A percentile compares a stretch with the other conserved stretches of the same genome.
These are phyloP conservation scores for Pollenia griseotomentosa DNA, from an alignment of 2,888 invertebrate genomes.

Conservation along the genomic window DNA sequence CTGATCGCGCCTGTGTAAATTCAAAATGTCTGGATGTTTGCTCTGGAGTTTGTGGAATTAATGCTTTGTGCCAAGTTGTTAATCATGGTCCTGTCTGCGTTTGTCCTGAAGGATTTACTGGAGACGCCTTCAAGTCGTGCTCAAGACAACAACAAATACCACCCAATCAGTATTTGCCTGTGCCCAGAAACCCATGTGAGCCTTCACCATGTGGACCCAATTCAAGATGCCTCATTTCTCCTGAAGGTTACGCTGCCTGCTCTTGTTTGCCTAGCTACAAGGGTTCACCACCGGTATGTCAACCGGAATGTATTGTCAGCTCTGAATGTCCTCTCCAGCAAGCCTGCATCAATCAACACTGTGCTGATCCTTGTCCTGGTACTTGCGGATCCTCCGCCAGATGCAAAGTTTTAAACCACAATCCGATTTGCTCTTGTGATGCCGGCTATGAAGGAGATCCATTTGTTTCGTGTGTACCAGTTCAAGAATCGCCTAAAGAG, in stretches of 20 bases:
- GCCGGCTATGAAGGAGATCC: slow-evolving; percentile 92
- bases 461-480: slow-evolving; percentile 87
- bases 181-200: slow-evolving; percentile 88
- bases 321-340: slow-evolving; percentile 92
- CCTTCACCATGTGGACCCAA: slow-evolving; percentile 93
- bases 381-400: slow-evolving; percentile 91
- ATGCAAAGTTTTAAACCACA: slow-evolving; percentile 93
- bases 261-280: slow-evolving; percentile 91
- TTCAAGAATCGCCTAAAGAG: slow-evolving; percentile 77
- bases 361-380: slow-evolving; percentile 93
- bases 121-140: slow-evolving; percentile 91
- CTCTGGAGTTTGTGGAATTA: slow-evolving; percentile 89
- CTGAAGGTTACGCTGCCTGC: slow-evolving; percentile 90
- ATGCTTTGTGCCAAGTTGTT: slow-evolving; percentile 89
- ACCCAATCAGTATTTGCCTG: slow-evolving; percentile 82
- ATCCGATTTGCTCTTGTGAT: slow-evolving; percentile 93
- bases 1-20: slow-evolving; percentile 90
- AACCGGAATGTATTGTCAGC: slow-evolving; percentile 93
- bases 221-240: slow-evolving; percentile 89
- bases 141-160: slow-evolving; percentile 84
- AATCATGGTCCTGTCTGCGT: slow-evolving; percentile 92
- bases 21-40: slow-evolving; percentile 92
- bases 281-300: slow-evolving; percentile 92
- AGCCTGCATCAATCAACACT: slow-evolving; percentile 92
- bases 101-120: slow-evolving; percentile 89